These are phyloP conservation scores for Sterrhoptilus dennistouni DNA, from an alignment of 2,113 vertebrate species.

Conservation along the genomic window DNA sequence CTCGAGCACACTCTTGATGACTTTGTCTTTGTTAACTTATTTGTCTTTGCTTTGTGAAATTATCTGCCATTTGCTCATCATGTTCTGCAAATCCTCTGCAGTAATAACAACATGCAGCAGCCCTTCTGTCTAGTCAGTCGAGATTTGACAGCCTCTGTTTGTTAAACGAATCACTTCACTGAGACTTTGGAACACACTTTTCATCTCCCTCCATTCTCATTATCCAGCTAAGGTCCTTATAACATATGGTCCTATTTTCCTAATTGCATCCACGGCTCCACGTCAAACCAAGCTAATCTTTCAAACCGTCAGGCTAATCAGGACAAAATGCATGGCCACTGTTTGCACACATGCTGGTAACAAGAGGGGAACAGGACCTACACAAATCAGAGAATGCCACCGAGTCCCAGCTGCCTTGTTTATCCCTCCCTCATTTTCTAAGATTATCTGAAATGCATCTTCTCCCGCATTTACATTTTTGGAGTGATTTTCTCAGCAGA, in stretches of 20 bases:
- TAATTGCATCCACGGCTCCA: slow-evolving; percentile 51
- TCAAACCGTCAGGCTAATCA: slow-evolving; percentile 59
- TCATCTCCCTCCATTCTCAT: slow-evolving; percentile 49
- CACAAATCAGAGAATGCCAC: slow-evolving; percentile 41
- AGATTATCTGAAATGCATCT: not conserved
- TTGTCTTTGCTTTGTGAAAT: slow-evolving; percentile 18
- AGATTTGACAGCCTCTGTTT: slow-evolving; percentile 52
- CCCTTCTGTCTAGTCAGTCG: slow-evolving; percentile 36
- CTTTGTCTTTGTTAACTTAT: slow-evolving; percentile 2
- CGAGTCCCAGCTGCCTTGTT: slow-evolving; percentile 13
- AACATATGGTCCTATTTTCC: slow-evolving; percentile 64
- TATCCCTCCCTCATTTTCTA: not conserved
- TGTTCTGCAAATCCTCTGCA: slow-evolving; percentile 16
- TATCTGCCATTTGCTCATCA: slow-evolving; percentile 12
- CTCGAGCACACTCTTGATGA: not conserved
- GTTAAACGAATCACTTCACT: slow-evolving; percentile 57
- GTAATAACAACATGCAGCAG: slow-evolving; percentile 42
- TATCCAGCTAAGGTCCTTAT: slow-evolving; percentile 53
- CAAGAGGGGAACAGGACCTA: slow-evolving; percentile 47
- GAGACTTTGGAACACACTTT: slow-evolving; percentile 44
- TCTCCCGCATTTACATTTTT: not conserved
- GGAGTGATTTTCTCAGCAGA: not conserved
- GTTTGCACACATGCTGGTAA: slow-evolving; percentile 52
- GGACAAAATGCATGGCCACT: slow-evolving; percentile 42
- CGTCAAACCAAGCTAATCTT: slow-evolving; percentile 58